phyloP scores from a whole-genome alignment of 1,140 invertebrate species.

The Dendrolimus kikuchii region DNA sequence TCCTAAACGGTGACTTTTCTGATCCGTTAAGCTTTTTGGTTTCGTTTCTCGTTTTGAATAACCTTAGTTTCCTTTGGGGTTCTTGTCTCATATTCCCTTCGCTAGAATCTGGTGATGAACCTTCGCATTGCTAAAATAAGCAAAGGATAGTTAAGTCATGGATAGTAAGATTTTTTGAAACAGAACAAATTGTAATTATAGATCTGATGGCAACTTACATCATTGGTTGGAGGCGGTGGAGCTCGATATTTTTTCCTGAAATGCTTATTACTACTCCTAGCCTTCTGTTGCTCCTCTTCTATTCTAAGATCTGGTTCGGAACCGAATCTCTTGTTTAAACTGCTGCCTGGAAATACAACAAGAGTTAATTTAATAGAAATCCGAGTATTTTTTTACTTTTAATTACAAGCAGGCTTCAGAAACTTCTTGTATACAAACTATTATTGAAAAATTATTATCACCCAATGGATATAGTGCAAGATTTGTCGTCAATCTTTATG shows the following conservation, averaged over 20 bases:
- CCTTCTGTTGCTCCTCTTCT: slow-evolving; percentile 56
- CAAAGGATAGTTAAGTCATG: too few species aligned
- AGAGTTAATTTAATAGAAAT: background rate
- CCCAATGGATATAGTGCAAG: too few species aligned
- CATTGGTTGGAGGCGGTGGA: slow-evolving; percentile 68
- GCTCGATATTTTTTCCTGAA: slow-evolving; percentile 79
- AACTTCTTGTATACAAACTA: too few species aligned
- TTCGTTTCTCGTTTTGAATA: slow-evolving; percentile 83
- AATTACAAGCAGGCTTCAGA: too few species aligned
- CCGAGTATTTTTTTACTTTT: too few species aligned
- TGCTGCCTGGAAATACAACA: slow-evolving; percentile 31
- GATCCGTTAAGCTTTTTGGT: slow-evolving; percentile 71
- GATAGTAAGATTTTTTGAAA: too few species aligned
- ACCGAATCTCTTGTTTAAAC: slow-evolving; percentile 74
- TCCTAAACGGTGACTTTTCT: slow-evolving; percentile 38
- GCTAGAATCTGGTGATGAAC: slow-evolving; percentile 73
- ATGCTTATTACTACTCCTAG: slow-evolving; percentile 59
- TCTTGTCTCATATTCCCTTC: slow-evolving; percentile 64
- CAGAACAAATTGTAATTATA: background rate
- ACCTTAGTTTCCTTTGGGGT: slow-evolving; percentile 74
- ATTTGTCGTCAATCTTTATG: too few species aligned
- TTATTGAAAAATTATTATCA: too few species aligned
- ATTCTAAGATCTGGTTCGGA: slow-evolving; percentile 81
- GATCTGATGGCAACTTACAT: slow-evolving; percentile 29
- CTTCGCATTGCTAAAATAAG: slow-evolving; percentile 36